Evolutionary conservation across 2,113 vertebrate species (phyloP).

Genomic region (Amazona guildingii): DNA sequence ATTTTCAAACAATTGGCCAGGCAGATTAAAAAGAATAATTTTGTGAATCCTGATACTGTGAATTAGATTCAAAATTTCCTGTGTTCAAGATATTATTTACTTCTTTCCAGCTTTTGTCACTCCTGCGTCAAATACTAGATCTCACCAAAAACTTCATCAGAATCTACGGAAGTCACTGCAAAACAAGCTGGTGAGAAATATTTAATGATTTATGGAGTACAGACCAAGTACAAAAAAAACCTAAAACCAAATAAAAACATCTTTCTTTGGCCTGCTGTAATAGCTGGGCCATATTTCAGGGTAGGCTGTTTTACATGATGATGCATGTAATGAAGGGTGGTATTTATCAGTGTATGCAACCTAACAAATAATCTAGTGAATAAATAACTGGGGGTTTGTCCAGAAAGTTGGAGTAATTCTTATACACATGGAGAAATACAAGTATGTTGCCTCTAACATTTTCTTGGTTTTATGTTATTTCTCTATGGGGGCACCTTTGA

Average conservation of each 20-base stretch:
- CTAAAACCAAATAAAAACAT: neutral
- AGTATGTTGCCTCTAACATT: neutral
- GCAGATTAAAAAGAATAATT: neutral
- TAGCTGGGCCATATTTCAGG: neutral
- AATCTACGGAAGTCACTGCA: neutral
- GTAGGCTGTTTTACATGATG: neutral
- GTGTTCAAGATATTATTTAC: neutral
- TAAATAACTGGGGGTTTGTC: neutral
- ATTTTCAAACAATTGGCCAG: neutral
- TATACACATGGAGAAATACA: neutral
- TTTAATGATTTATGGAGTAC: neutral
- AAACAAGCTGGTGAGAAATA: neutral
- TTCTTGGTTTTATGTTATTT: constrained; percentile 13
- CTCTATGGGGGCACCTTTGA: neutral
- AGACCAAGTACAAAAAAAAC: fast-evolving
- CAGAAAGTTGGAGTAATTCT: neutral
- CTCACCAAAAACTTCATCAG: neutral
- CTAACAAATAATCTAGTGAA: neutral
- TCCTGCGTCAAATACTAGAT: neutral
- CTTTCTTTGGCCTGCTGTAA: neutral
- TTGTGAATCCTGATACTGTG: neutral
- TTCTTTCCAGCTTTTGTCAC: neutral
- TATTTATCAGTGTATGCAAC: neutral
- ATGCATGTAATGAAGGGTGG: fast-evolving
- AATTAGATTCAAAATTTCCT: neutral